phyloP scores from a whole-genome alignment of 2,113 vertebrate species.

The Hipposideros armiger region DNA sequence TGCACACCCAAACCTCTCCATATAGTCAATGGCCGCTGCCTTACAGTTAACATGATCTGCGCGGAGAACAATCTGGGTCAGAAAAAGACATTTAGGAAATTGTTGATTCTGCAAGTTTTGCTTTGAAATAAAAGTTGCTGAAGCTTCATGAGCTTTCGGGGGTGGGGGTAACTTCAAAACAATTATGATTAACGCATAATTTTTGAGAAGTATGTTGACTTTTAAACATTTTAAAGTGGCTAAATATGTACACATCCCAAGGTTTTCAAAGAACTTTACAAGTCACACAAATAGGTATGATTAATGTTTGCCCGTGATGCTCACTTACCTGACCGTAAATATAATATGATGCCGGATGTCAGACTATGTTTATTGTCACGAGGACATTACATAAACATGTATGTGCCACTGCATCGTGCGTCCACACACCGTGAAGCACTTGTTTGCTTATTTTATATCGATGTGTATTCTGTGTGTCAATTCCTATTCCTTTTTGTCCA shows the following conservation, averaged over 20 bases:
- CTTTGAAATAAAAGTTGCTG: not conserved
- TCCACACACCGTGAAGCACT: too few relatives aligned
- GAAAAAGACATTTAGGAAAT: not conserved
- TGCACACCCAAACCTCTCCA: not conserved
- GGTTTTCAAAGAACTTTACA: not conserved
- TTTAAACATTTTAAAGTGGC: not conserved
- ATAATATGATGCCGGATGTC: accelerated
- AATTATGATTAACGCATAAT: not conserved
- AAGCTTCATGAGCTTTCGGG: not conserved
- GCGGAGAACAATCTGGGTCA: not conserved
- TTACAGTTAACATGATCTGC: accelerated
- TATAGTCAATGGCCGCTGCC: accelerated
- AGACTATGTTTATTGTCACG: too few relatives aligned
- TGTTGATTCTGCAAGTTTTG: not conserved
- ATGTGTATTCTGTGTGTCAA: too few relatives aligned
- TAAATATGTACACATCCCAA: not conserved
- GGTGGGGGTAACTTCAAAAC: not conserved
- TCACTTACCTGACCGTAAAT: not conserved
- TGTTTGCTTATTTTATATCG: too few relatives aligned
- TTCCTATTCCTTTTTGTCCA: too few relatives aligned
- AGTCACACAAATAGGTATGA: not conserved
- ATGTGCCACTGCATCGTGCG: too few relatives aligned
- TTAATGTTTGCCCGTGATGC: not conserved
- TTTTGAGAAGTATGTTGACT: not conserved
- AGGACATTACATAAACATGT: too few relatives aligned